Conservation (phyloP, 2,113 vertebrate species). For the Regulus satrapa region DNA sequence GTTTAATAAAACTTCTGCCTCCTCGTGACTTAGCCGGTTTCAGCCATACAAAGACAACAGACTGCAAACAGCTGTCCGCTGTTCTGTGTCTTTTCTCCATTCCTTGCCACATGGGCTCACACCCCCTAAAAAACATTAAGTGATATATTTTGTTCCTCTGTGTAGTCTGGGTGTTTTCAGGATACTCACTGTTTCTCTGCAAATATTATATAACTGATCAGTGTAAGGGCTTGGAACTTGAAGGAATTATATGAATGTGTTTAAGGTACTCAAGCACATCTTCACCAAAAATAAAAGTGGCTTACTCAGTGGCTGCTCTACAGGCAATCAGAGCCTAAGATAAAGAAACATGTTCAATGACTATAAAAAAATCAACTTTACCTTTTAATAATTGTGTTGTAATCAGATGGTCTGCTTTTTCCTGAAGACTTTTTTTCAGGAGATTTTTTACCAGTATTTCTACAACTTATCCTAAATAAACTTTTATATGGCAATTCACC, state of each 20-base stretch:
- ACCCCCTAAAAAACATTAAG: background rate
- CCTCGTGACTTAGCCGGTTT: background rate
- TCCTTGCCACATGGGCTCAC: background rate
- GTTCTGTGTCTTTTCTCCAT: background rate
- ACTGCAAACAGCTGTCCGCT: background rate
- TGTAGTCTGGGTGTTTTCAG: background rate
- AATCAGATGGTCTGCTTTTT: background rate
- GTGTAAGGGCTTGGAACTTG: background rate
- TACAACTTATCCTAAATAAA: too few relatives aligned
- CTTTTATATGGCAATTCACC: background rate
- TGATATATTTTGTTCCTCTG: background rate
- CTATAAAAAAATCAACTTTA: background rate
- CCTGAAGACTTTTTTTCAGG: background rate
- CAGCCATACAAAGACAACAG: background rate
- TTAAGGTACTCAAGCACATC: background rate
- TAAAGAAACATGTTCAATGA: background rate
- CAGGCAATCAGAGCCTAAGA: background rate
- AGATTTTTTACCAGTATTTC: too few relatives aligned
- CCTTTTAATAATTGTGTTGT: background rate
- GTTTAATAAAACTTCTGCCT: background rate
- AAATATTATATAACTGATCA: background rate
- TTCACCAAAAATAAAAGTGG: background rate
- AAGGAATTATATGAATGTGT: background rate
- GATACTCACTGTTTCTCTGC: background rate
- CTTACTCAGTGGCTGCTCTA: background rate